Percentiles rank a stretch among this genome's conserved stretches.
Conservation (phyloP, 1,140 invertebrate species). For the Dolichoris vasculosae region DNA sequence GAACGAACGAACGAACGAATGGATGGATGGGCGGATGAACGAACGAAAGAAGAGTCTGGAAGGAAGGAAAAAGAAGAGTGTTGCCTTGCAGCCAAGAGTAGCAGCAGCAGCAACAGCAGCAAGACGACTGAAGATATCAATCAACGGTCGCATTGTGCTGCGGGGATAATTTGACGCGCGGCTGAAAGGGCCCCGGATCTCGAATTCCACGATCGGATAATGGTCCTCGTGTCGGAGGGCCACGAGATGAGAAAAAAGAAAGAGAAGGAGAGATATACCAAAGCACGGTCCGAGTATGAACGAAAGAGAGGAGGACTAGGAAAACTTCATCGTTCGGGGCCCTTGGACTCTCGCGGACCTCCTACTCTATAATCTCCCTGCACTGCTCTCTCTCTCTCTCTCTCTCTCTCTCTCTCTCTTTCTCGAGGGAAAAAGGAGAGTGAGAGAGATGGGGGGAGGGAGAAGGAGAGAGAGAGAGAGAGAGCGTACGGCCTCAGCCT, state of each 20-base stretch:
- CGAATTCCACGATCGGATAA: conserved; percentile 60
- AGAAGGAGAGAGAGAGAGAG: conserved; percentile 8
- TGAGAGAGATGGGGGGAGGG: not conserved
- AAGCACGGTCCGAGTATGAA: conserved; percentile 11
- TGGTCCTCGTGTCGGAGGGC: conserved; percentile 48
- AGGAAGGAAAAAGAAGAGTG: conserved; percentile 46
- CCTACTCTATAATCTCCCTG: conserved; percentile 59
- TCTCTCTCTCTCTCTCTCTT: no score
- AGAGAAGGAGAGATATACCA: not conserved
- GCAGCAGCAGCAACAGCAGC: conserved; percentile 41
- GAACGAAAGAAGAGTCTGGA: not conserved
- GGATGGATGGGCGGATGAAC: conserved; percentile 30
- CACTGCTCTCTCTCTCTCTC: not conserved
- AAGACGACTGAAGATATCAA: conserved; percentile 60
- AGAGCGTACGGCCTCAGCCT: conserved; percentile 28
- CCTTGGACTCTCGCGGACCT: conserved; percentile 35
- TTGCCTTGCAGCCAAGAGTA: conserved; percentile 42
- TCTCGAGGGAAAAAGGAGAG: not conserved
- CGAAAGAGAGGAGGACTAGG: not conserved
- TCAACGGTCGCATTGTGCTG: conserved; percentile 60
- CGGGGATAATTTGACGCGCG: conserved; percentile 61
- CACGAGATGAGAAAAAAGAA: conserved; percentile 28
- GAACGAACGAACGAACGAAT: conserved; percentile 6
- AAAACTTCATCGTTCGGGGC: not conserved
- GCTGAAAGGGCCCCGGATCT: conserved; percentile 58